A percentile compares a stretch with the other conserved stretches of the same genome.
These are phyloP conservation scores for Tragelaphus scriptus DNA, from an alignment of 2,113 vertebrate genomes.

Conservation along the genomic window DNA sequence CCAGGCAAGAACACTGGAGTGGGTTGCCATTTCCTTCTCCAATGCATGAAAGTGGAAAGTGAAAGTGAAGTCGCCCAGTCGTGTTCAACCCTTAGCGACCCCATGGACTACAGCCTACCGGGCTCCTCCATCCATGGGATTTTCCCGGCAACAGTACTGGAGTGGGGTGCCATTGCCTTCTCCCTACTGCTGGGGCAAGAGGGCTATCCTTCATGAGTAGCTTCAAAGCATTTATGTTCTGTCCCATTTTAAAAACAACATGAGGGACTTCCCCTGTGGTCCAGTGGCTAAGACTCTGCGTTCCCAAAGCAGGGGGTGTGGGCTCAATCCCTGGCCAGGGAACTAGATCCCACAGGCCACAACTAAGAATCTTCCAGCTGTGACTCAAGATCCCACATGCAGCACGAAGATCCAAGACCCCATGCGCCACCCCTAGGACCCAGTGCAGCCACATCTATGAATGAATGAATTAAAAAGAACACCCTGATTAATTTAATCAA, in stretches of 20 bases:
- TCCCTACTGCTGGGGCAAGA: not conserved
- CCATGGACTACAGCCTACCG: too few relatives aligned
- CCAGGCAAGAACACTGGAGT: too few relatives aligned
- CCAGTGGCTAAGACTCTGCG: too few relatives aligned
- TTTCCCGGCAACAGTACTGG: too few relatives aligned
- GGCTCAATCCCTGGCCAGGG: not conserved
- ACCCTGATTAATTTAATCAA: not conserved
- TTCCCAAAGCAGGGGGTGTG: too few relatives aligned
- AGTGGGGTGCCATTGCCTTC: too few relatives aligned
- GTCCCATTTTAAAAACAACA: not conserved
- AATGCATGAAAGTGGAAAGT: too few relatives aligned
- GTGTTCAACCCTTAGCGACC: too few relatives aligned
- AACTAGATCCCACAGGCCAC: not conserved
- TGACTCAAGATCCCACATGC: rapidly evolving
- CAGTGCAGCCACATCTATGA: not conserved
- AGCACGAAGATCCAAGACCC: not conserved
- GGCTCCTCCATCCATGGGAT: too few relatives aligned
- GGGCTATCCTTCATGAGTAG: not conserved
- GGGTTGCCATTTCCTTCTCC: too few relatives aligned
- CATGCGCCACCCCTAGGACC: rapidly evolving
- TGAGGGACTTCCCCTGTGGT: too few relatives aligned
- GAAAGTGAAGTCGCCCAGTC: too few relatives aligned
- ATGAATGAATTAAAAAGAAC: not conserved
- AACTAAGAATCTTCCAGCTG: not conserved
- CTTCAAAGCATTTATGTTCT: not conserved